Conservation (phyloP, 1,140 invertebrate species). For the Pteromalus puparum region DNA sequence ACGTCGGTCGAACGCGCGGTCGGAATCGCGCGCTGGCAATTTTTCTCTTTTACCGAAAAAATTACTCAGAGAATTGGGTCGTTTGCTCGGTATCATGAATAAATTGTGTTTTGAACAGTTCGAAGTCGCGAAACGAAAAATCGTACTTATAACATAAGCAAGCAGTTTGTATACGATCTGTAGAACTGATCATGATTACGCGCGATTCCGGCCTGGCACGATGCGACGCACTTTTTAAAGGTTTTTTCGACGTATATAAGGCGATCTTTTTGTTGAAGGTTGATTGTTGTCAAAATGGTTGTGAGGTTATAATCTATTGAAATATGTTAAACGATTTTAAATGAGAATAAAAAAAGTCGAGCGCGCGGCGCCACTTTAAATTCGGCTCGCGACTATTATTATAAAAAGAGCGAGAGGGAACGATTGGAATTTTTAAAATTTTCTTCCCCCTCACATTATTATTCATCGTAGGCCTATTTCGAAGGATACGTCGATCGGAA, state of each 20-base stretch:
- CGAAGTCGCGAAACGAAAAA: neutral
- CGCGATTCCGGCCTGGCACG: conserved; percentile 41
- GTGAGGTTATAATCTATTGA: conserved; percentile 73
- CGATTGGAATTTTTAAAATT: neutral
- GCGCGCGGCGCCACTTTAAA: neutral
- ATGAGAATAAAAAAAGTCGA: neutral
- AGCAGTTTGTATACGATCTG: neutral
- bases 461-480: conserved; percentile 29
- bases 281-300: conserved; percentile 75
- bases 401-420: neutral
- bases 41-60: neutral
- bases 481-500: conserved; percentile 9
- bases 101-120: too few species aligned
- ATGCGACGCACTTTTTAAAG: conserved; percentile 66
- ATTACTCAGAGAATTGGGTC: neutral
- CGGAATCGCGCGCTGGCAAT: neutral
- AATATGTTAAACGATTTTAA: conserved; percentile 64
- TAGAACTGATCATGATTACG: neutral
- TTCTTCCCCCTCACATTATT: neutral
- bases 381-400: neutral
- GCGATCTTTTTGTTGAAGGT: conserved; percentile 71
- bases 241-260: conserved; percentile 66
- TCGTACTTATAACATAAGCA: neutral
- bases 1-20: conserved; percentile 58
- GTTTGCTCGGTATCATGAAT: neutral